phyloP scores from a whole-genome alignment of 2,113 vertebrate species.

The Oncorhynchus kisutch region DNA sequence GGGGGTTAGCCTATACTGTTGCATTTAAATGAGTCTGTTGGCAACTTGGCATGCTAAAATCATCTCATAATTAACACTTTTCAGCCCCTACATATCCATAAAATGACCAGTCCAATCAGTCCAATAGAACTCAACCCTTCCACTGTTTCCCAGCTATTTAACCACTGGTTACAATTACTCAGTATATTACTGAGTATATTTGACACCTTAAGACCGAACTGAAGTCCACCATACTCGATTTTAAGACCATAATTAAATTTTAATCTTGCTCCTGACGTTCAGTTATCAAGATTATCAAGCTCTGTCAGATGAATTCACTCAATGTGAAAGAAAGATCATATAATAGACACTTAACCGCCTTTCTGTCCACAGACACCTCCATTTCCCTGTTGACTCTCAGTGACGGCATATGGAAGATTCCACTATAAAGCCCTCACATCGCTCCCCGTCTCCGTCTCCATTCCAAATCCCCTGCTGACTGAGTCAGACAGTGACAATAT shows the following conservation, averaged over 20 bases:
- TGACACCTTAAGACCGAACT: too few relatives aligned
- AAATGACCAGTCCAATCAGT: too few relatives aligned
- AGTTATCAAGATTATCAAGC: too few relatives aligned
- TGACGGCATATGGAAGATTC: conserved; percentile 38
- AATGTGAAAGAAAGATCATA: not conserved
- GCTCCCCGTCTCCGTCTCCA: not conserved
- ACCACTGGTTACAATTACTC: not conserved
- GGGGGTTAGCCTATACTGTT: too few relatives aligned
- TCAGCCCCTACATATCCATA: not conserved
- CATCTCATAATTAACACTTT: not conserved
- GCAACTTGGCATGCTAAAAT: not conserved
- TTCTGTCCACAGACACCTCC: not conserved
- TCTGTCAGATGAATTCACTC: too few relatives aligned
- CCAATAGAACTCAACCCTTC: not conserved
- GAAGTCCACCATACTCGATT: too few relatives aligned
- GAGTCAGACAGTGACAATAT: conserved; percentile 42
- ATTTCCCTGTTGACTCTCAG: not conserved
- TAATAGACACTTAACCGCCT: not conserved
- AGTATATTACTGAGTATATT: not conserved
- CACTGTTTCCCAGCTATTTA: not conserved
- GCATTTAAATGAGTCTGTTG: not conserved
- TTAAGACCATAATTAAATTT: too few relatives aligned
- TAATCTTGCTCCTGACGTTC: too few relatives aligned
- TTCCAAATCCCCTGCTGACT: conserved; percentile 17
- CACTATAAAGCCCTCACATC: conserved; percentile 9